Evolutionary conservation across 2,113 vertebrate species (phyloP).

Genomic region (Coregonus clupeaformis): DNA sequence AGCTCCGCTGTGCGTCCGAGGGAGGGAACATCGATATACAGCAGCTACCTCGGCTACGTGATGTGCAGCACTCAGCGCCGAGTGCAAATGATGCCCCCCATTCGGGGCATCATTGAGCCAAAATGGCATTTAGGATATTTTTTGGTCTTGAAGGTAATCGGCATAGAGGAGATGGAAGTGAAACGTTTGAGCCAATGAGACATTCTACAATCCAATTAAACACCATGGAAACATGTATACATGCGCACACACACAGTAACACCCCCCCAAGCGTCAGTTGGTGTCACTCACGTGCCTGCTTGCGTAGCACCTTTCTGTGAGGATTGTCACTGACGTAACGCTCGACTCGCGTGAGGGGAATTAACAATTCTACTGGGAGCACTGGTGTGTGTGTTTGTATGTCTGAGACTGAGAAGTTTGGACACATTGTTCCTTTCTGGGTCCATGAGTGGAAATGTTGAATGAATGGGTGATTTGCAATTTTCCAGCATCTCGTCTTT

Average conservation of each 20-base stretch:
- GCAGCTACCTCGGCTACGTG: slow-evolving; percentile 61
- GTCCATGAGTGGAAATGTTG: not conserved
- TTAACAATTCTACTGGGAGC: slow-evolving; percentile 26
- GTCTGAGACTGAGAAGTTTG: not conserved
- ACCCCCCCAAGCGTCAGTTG: not conserved
- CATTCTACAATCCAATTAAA: too few relatives aligned
- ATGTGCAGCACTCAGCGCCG: slow-evolving; percentile 47
- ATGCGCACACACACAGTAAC: too few relatives aligned
- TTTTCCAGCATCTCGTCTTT: too few relatives aligned
- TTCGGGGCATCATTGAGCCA: not conserved
- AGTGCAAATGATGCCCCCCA: not conserved
- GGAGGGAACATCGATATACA: slow-evolving; percentile 66
- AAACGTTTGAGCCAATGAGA: too few relatives aligned
- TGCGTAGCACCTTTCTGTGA: slow-evolving; percentile 59
- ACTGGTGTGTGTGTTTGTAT: not conserved
- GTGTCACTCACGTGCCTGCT: slow-evolving; percentile 69
- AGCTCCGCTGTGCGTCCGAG: slow-evolving; percentile 49
- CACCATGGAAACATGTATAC: too few relatives aligned
- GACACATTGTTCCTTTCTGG: not conserved
- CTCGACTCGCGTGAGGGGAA: slow-evolving; percentile 29
- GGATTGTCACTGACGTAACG: slow-evolving; percentile 47
- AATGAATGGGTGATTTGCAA: too few relatives aligned
- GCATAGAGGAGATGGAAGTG: too few relatives aligned
- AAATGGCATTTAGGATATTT: too few relatives aligned
- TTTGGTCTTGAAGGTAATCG: too few relatives aligned